phyloP scores from a whole-genome alignment of 2,113 vertebrate species.

The Anolis sagrei region DNA sequence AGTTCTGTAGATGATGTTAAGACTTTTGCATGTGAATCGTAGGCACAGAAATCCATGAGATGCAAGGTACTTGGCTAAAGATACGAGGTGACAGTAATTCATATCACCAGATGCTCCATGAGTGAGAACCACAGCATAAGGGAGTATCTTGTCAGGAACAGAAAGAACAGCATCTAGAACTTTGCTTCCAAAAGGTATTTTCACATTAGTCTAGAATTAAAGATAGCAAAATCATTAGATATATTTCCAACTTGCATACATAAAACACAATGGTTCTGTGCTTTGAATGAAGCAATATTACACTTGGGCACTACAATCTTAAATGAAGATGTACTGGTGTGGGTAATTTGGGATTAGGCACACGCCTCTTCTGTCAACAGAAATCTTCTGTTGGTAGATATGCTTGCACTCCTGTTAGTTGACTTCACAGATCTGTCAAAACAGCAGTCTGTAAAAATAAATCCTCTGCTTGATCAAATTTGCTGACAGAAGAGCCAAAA shows the following conservation, averaged over 20 bases:
- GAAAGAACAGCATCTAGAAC: constrained; percentile 83
- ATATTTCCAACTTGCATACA: constrained; percentile 5
- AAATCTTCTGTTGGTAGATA: no score
- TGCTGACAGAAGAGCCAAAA: background rate
- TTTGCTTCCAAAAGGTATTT: constrained; percentile 87
- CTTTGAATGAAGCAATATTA: background rate
- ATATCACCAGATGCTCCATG: constrained; percentile 93
- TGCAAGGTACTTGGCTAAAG: constrained; percentile 80
- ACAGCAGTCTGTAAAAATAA: no score
- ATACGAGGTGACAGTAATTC: constrained; percentile 87
- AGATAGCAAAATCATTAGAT: constrained; percentile 33
- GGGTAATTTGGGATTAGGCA: no score
- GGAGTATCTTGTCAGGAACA: constrained; percentile 73
- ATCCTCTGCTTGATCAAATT: background rate
- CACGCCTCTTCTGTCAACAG: no score
- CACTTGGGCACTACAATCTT: background rate
- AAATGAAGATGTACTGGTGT: no score
- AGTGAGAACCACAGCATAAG: constrained; percentile 84
- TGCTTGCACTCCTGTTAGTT: no score
- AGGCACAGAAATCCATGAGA: constrained; percentile 83
- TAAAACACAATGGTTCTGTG: background rate
- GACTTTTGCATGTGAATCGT: constrained; percentile 93
- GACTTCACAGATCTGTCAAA: no score
- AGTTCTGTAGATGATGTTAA: constrained; percentile 85
- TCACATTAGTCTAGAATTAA: constrained; percentile 82